Base-by-base conservation (phyloP, 1,140 invertebrate genomes). In the Dreissena polymorpha region DNA sequence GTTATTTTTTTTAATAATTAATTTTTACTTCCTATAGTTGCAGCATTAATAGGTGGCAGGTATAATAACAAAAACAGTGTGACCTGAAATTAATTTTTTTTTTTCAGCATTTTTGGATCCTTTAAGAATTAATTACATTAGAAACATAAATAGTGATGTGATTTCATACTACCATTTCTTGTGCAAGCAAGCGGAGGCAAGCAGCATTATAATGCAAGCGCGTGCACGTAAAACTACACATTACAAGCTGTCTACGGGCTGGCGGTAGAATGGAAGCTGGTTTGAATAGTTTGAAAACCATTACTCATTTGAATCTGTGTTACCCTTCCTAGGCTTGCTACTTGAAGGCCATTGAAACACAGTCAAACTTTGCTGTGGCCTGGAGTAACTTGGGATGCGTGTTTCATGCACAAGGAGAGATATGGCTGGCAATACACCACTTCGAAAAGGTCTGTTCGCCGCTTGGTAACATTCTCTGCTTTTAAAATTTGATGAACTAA, bases 301-400 rank as follows among this genome's bases (percentile, higher is more conserved):
- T 49, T 49, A 51, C 67, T 68, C 23, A 68, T 68, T 16, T 21
- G 1, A 16, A 68, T 68, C 29, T 27, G n/a, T 81, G 71, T 72
- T 25, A 51, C 50, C 16, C 74, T 74, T 79, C 91, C 74, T 92
- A 99, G 98, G 98, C 98, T 75, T 99, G 99, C 94, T 99, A 99
- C 94, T 95, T 99, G 93, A 99, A 99, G 95, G 98, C 99, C 25
- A 99, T 99, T 89, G 99, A 99, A 94, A 99, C 98, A 8, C 95
- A 98, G 93, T 98, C 98, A 64, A 98, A 98, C 92, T 99, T 99
- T 94, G 98, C 98, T 76, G 99, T 99, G 25, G 99, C 99, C 69
- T 99, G 99, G 99, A 99, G 98, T 94, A 99, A 99, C 94, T 95
- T 99, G 83, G 99, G 99, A 83, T 99, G 99, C 94, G 99, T 99